Evolutionary conservation across 2,113 vertebrate species (phyloP), one percentile per base, ranked within the genome.

Genomic region (Andinoacara biseriatus): DNA sequence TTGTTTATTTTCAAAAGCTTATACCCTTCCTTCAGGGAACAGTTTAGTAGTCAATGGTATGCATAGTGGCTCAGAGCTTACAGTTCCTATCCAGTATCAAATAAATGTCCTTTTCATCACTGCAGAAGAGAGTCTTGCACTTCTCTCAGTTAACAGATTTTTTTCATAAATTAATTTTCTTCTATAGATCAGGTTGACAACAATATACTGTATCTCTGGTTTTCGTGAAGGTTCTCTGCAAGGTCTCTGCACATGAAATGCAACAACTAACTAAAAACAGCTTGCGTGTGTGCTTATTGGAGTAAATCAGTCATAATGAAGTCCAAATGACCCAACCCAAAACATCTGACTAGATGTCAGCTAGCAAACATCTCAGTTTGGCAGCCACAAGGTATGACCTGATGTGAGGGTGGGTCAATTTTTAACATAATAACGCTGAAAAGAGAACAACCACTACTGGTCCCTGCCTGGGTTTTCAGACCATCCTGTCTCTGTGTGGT

Each of bases 331-430:
- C 72, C 65, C 80, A 86, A 61, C 89, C 91, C 88, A 40, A 59
- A 72, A 58, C 74, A 85, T 75, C 40, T 43, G 63, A 79, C 58
- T 22, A n/a, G 58, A 81, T 31, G 35, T 80, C 57, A 80, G 8
- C 72, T 5, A 4, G 38, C 3, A 20, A 57, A 20, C 74, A 76
- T 81, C 76, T 85, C 18, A 7, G 31, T 20, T 72, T 85, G 80
- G 57, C 83, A 79, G n/a, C 22, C 24, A 40, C 11, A 22, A 75
- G 54, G 35, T 26, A 10, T 29, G 75, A 86, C 43, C 26, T 58
- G 35, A 60, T 29, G 49, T 33, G 59, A 78, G 87, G 90, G 82
- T 84, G 88, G 85, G 81, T 86, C 74, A 62, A 1, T 17, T 80
- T 78, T 67, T 76, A 83, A 88, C 62, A 31, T 85, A 88, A 78